Base-by-base conservation (phyloP, 1,140 invertebrate species). In the Drosophila sturtevanti region DNA sequence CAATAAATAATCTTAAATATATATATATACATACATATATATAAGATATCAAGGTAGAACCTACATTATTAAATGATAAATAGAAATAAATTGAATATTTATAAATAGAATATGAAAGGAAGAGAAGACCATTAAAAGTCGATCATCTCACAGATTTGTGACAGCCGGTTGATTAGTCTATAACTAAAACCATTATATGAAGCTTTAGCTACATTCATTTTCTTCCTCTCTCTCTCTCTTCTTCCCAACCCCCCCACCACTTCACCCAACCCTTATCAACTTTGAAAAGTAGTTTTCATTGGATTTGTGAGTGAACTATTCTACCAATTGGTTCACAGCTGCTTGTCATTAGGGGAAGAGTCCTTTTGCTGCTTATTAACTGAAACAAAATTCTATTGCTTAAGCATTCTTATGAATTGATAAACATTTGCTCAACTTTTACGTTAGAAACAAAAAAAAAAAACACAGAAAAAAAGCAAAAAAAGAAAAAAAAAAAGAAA, bases 341-440 rank as follows among this genome's bases (percentile, higher is more conserved):
- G 52, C 52, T 34, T 31, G 27, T 55, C 52, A 27, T 55, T 55
- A 55, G 22, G 22, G 22, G 6, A 14, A 54, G 22, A n/a, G 51
- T 27, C 22, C 51, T 54, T 31, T 31, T 31, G 27, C 18, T 10
- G 11, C 51, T 54, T 54, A 54, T 54, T 54, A 54, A 55, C 52
- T 55, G 52, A 55, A 55, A 31, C 52, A 55, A 55, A 55, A 31
- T 55, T 55, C 52, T 54, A 54, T 54, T 54, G 51, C 51, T 54
- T 54, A 24, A 54, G 22, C 51, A 54, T 54, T 54, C 52, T 55
- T 55, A 31, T 31, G 52, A 55, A 55, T 55, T 55, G 52, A 55
- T 55, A 55, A 55, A 55, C 52, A 55, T 55, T 55, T 55, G 52
- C 52, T 55, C 52, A 55, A 55, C 52, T 55, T 55, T 55, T 55